These are phyloP conservation scores for Pangasius larnaudii DNA, from an alignment of 2,797 vertebrate species.

Conservation along the genomic window DNA sequence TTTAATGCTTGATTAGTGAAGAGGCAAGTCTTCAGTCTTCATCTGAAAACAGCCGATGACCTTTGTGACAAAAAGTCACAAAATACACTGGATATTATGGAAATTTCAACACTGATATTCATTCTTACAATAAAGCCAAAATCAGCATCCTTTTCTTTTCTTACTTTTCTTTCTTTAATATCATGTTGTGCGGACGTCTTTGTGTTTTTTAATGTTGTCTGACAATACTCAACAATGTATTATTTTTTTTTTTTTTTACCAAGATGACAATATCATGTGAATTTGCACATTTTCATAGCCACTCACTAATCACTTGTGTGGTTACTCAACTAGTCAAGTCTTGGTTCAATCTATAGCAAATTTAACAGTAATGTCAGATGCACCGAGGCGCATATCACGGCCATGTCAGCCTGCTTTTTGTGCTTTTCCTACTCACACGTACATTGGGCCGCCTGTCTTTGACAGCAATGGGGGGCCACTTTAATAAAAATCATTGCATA, in stretches of 20 bases:
- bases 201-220: not conserved
- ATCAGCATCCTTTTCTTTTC: not conserved
- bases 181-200: not conserved
- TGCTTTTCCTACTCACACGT: not conserved
- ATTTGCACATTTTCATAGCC: not conserved
- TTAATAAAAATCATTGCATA: constrained; percentile 40
- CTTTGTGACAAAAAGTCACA: too few relatives aligned
- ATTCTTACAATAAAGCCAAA: not conserved
- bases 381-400: too few relatives aligned
- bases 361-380: not conserved
- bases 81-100: not conserved
- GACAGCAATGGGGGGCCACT: constrained; percentile 5
- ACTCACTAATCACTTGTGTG: not conserved
- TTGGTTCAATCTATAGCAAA: not conserved
- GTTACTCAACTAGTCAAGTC: not conserved
- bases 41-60: too few relatives aligned
- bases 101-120: not conserved
- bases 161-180: not conserved
- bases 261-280: not conserved
- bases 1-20: not conserved
- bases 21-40: not conserved
- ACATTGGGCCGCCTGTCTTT: not conserved
- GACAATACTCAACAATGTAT: not conserved
- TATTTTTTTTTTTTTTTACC: not conserved
- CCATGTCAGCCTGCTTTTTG: too few relatives aligned